Conservation (phyloP, 1,140 invertebrate genomes). For the Chironomus tepperi region DNA sequence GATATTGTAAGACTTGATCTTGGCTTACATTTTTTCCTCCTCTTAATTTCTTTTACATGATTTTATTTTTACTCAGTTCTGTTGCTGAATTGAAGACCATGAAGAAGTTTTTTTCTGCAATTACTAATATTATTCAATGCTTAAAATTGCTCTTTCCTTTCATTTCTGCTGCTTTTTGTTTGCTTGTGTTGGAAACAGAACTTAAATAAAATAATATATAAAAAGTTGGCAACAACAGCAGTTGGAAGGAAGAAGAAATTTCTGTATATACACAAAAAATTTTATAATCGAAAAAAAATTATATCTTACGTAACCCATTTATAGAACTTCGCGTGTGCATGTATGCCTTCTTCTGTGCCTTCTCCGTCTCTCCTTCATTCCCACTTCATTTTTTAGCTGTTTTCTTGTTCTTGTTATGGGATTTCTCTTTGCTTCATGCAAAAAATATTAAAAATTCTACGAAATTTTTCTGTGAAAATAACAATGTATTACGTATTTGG, state of each 20-base stretch:
- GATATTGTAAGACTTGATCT: not conserved
- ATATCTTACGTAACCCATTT: conserved; percentile 22
- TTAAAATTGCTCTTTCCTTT: not conserved
- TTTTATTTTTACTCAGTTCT: not conserved
- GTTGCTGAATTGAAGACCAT: no score
- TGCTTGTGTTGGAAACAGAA: not conserved
- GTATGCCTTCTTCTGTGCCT: not conserved
- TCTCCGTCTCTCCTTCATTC: no score
- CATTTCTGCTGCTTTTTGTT: not conserved
- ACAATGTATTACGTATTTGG: no score
- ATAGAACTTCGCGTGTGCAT: not conserved
- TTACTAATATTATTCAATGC: no score
- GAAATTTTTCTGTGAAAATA: not conserved
- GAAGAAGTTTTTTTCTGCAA: no score
- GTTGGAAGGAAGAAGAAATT: not conserved
- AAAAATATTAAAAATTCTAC: conserved; percentile 2
- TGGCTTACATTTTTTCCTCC: conserved; percentile 15
- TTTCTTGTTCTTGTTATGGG: not conserved
- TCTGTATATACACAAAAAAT: not conserved
- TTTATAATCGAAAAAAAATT: conserved; percentile 9
- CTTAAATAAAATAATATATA: not conserved
- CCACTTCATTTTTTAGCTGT: not conserved
- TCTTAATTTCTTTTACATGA: not conserved
- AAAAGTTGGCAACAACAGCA: not conserved
- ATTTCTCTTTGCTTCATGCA: conserved; percentile 1